These are phyloP conservation scores for Habropoda laboriosa DNA, from an alignment of 1,140 invertebrate genomes.

Conservation along the genomic window DNA sequence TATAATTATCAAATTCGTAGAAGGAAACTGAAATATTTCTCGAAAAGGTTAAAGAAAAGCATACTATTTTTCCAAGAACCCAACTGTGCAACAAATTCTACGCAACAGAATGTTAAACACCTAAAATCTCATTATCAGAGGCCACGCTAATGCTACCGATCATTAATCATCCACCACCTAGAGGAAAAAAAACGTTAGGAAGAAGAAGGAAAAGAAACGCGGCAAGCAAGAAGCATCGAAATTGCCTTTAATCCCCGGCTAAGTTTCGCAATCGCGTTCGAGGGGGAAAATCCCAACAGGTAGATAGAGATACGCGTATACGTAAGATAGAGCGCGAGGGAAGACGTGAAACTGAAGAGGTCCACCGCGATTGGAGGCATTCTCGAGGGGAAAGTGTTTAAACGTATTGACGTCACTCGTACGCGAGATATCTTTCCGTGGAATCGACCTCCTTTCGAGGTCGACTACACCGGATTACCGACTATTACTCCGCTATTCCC, in stretches of 20 bases:
- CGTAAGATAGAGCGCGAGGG: not conserved
- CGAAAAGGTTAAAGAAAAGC: not conserved
- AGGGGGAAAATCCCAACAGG: not conserved
- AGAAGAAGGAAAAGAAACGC: not conserved
- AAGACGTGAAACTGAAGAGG: conserved; percentile 43
- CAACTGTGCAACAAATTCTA: too few species aligned
- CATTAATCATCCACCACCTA: not conserved
- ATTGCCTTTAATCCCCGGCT: not conserved
- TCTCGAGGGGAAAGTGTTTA: conserved; percentile 76
- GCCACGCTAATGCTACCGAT: not conserved
- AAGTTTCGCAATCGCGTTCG: not conserved
- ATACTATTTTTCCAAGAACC: too few species aligned
- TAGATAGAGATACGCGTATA: not conserved
- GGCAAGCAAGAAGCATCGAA: not conserved
- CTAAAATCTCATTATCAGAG: not conserved
- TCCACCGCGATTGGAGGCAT: conserved; percentile 61
- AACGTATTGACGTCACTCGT: conserved; percentile 74
- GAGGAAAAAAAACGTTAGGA: not conserved
- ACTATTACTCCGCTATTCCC: conserved; percentile 24
- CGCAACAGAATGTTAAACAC: not conserved
- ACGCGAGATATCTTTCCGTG: conserved; percentile 67
- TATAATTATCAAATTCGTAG: too few species aligned
- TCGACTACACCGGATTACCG: conserved; percentile 61
- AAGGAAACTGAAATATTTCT: too few species aligned
- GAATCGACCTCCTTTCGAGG: conserved; percentile 76